A percentile compares a stretch with the other conserved stretches of the same genome.
Conservation (phyloP, 2,888 invertebrate species). For the Eurytoma adleriae region DNA sequence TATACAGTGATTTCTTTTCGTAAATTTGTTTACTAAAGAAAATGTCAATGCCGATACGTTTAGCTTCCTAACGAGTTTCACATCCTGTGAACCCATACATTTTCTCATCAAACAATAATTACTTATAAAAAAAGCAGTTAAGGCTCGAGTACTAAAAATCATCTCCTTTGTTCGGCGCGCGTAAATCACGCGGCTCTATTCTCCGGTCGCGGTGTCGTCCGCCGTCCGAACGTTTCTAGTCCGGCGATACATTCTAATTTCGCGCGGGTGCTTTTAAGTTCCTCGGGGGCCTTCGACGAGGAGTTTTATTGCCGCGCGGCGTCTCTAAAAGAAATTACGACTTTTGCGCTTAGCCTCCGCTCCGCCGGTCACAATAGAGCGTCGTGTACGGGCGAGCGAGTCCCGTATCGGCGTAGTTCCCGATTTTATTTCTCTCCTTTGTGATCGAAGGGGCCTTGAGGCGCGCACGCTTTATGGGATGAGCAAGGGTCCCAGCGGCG, state of each 20-base stretch:
- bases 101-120: no score
- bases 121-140: no score
- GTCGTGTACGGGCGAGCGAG: conserved; percentile 7
- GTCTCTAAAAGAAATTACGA: conserved; percentile 18
- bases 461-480: background rate
- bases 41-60: no score
- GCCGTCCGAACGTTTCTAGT: background rate
- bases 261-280: conserved; percentile 1
- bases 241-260: background rate
- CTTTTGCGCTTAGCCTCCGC: conserved; percentile 12
- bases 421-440: conserved; percentile 32
- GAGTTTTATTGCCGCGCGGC: conserved; percentile 32
- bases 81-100: no score
- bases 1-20: no score
- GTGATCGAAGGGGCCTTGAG: conserved; percentile 13
- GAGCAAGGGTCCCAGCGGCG: conserved; percentile 4
- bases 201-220: background rate
- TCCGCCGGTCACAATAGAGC: conserved; percentile 13
- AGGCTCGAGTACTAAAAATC: no score
- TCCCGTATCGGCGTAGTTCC: conserved; percentile 14
- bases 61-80: no score
- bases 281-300: conserved; percentile 6
- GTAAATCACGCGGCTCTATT: background rate
- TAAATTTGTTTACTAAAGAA: no score
- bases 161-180: no score